Base-by-base conservation (phyloP, 2,888 invertebrate genomes). In the Microplitis deprimator region DNA sequence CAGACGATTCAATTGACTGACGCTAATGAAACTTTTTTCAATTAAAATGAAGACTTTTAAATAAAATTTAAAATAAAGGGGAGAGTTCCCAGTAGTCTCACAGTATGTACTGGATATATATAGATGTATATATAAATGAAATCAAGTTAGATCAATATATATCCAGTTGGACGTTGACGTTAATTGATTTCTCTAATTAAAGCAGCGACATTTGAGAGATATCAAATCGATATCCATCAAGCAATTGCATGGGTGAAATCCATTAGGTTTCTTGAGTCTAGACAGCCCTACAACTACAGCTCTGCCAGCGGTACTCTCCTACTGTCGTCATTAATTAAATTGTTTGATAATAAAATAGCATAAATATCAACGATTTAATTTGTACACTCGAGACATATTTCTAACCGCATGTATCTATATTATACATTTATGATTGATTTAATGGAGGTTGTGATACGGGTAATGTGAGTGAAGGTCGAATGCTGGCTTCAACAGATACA, bases 121-220 rank as follows among this genome's bases (percentile, higher is more conserved):
- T 29, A 29, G 29, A 29, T 29, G 29, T 29, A 40, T 10, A 16
- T 20, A 67, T 13, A 67, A 72, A 60, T 65, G 68, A 62, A 72
- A 78, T 71, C 59, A 29, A 41, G 8, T 65, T 13, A 13, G 62
- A 69, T 29, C 64, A 40, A 70, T 73, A 59, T 62, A 17, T 62
- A 62, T 73, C 70, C 64, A 79, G 81, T 79, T 75, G 76, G 80
- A 80, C 82, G 59, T 77, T 81, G 80, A 80, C 84, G 82, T 84
- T 82, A 84, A 84, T 84, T 84, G 82, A 82, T 83, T 83, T 84
- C 82, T 84, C 84, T 84, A 84, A 84, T 84, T 84, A 84, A 84
- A 84, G 82, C 84, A 82, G 82, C 81, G 64, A 68, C 76, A 68
- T 74, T 68, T 67, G 60, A 61, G n/a, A 72, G 40, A 72, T 65